Evolutionary conservation across 1,140 invertebrate genomes (phyloP), one percentile per base, ranked within the genome.

Genomic region (Ectropis grisescens): DNA sequence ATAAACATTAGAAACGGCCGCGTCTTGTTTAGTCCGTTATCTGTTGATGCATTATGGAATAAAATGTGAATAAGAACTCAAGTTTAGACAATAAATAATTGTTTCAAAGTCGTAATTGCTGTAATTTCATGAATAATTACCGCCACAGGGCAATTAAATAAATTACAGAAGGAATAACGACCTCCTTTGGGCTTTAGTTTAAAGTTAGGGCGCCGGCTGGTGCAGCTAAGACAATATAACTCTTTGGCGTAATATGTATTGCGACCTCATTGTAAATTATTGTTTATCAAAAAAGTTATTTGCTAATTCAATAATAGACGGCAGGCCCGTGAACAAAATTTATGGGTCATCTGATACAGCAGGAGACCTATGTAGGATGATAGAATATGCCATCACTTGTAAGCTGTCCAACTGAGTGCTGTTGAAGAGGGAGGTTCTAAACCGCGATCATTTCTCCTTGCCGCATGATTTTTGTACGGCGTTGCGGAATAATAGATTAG

Each of bases 51-150:
- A 74, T 70, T 59, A 58, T 60, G 57, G 56, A 72, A 70, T 76
- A 78, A 81, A 81, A 76, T 81, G 68, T 78, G 72, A 81, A 58
- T 81, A 78, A 78, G 65, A 62, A 66, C 57, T 70, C 54, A 75
- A 81, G 65, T 76, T 81, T 76, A 65, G 49, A 78, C 62, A 76
- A 81, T 81, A 81, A 81, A 81, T 81, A 81, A 81, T 78, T 81
- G 76, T 78, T 78, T 78, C 72, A 59, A 36, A 72, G 71, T 64
- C 74, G 53, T 79, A 81, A 81, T 81, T 79, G 76, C 76, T 71
- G 76, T 79, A 81, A 81, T 81, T 81, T 78, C 72, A 81, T 81
- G 76, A 81, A 81, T 81, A 81, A 81, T 81, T 75, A 78, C 72
- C 55, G 60, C 71, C 72, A 75, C 67, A 78, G 67, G 59, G 76